A percentile compares a stretch with the other conserved stretches of the same genome.
Conservation (phyloP, 2,888 invertebrate genomes). For the Quadroppia sp. region DNA sequence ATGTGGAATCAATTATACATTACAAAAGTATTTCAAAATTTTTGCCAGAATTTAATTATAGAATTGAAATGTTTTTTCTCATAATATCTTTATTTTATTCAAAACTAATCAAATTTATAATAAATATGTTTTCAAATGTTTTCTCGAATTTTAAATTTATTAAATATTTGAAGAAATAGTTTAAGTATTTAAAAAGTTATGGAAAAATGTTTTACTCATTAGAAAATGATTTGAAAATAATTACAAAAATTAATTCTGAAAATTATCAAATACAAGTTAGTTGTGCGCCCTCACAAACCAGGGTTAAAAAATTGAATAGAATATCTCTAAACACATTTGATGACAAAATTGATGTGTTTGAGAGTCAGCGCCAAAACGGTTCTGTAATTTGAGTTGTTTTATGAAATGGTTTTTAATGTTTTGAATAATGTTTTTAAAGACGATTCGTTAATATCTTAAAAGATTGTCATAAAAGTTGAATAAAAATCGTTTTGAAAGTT, state of each 20-base stretch:
- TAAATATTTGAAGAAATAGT: neutral
- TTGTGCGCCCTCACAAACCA: neutral
- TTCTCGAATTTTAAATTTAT: neutral
- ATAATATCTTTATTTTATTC: too few species aligned
- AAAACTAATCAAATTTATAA: too few species aligned
- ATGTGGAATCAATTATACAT: too few species aligned
- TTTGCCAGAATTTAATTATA: too few species aligned
- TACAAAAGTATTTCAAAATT: too few species aligned
- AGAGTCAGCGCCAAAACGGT: neutral
- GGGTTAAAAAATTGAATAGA: neutral
- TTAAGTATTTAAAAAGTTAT: neutral
- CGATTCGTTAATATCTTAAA: neutral
- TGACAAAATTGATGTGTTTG: conserved; percentile 1
- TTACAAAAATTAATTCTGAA: neutral
- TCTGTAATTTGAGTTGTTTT: neutral
- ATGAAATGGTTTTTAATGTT: neutral
- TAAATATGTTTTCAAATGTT: neutral
- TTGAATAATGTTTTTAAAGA: neutral
- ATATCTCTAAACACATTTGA: neutral
- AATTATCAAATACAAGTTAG: too few species aligned
- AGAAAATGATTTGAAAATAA: neutral
- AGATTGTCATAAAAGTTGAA: neutral
- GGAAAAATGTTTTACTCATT: neutral
- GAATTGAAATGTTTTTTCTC: too few species aligned
- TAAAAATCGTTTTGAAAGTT: neutral